phyloP scores from a whole-genome alignment of 2,888 invertebrate species.

The Meteorus colon region DNA sequence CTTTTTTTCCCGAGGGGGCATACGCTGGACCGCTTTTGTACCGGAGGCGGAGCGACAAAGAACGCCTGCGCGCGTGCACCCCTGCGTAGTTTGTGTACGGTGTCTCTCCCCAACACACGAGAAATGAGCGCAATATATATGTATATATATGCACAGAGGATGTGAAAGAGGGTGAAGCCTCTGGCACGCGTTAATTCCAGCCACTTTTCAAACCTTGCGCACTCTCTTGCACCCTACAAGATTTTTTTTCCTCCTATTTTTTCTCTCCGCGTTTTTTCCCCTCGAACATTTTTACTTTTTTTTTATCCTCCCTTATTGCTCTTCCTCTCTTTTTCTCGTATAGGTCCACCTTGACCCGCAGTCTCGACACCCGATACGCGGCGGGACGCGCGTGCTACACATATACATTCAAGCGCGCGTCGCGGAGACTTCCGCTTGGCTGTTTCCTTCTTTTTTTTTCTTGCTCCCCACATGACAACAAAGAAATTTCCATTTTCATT shows the following conservation, averaged over 20 bases:
- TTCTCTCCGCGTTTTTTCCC: conserved; percentile 34
- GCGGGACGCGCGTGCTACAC: conserved; percentile 14
- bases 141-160: neutral
- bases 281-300: conserved; percentile 48
- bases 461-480: neutral
- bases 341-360: conserved; percentile 51
- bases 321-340: conserved; percentile 47
- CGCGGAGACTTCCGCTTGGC: conserved; percentile 49
- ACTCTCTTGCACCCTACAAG: conserved; percentile 46
- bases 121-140: neutral
- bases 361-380: conserved; percentile 64
- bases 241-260: conserved; percentile 42
- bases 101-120: conserved; percentile 29
- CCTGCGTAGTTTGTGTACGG: conserved; percentile 32
- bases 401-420: conserved; percentile 32
- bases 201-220: conserved; percentile 67
- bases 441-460: conserved; percentile 36
- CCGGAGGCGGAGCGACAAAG: conserved; percentile 48
- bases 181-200: conserved; percentile 68
- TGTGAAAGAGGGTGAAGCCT: conserved; percentile 24
- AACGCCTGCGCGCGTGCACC: conserved; percentile 48
- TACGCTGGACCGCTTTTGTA: conserved; percentile 23
- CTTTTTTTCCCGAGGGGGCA: conserved; percentile 48
- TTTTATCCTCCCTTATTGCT: conserved; percentile 33
- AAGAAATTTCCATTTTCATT: conserved; percentile 32